Base-by-base conservation (phyloP, 1,140 invertebrate species). In the Gonioctena quinquepunctata region DNA sequence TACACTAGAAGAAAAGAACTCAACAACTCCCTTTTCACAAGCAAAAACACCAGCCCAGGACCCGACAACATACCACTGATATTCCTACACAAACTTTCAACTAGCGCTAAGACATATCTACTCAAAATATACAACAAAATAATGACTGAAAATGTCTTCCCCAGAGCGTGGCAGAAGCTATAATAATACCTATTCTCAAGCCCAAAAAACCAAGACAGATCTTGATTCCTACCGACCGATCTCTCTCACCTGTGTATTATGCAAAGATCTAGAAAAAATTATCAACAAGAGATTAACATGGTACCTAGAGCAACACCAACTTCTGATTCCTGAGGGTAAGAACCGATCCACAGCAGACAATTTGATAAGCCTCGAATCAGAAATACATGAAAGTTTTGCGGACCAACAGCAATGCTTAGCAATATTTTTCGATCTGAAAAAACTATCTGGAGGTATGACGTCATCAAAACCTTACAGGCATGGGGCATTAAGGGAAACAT, bases 261-360 rank as follows among this genome's bases (percentile, higher is more conserved):
- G 69, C 23, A 70, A 62, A 66, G 11, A 66, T 8, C 19, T 70
- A 11, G 63, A 70, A 60, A 59, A 57, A 57, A 70, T 70, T 6
- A 21, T 70, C 4, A 66, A 70, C 48, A 23, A 49, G n/a, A 27
- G 69, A 16, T 48, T 70, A 13, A 22, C 7, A 11, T 50, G 62
- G 54, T 59, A 60, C 22, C 42, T 70, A 11, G 69, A 70, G 57
- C 16, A 26, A 7, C 22, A 66, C 52, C 59, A 70, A 18, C 52
- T 66, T 11, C 7, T 70, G 26, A 61, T 27, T 33, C 22, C 16
- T 2, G 26, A 16, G 21, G 25, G 59, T 18, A 4, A 21, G 6
- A 28, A 28, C 16, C 2, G 59, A 27, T 61, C 26, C 25, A 42
- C 59, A 28, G 7, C 19, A 19, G 59, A 61, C 19, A 69, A 69